Conservation (phyloP, 2,888 invertebrate species). For the Macroteleia sp. region DNA sequence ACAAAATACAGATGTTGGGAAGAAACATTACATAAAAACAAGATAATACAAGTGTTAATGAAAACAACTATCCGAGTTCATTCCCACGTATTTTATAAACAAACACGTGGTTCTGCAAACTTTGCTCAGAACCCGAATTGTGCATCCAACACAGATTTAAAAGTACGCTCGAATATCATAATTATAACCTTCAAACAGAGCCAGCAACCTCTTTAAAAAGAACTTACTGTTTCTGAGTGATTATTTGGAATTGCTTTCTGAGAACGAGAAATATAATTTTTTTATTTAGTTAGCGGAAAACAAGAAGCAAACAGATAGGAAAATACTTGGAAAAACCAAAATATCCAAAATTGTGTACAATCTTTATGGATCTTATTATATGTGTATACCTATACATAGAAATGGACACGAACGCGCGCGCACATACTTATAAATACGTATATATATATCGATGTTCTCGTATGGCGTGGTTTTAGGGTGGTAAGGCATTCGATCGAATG, state of each 20-base stretch:
- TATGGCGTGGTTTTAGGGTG: constrained; percentile 17
- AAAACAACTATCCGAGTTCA: neutral
- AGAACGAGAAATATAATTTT: no score
- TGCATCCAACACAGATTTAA: neutral
- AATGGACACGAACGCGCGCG: constrained; percentile 45
- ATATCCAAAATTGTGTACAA: constrained; percentile 32
- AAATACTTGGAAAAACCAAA: neutral
- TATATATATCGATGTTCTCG: constrained; percentile 39
- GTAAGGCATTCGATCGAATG: neutral
- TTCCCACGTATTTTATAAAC: neutral
- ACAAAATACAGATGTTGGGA: constrained; percentile 20
- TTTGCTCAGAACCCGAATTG: no score
- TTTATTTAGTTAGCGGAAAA: no score
- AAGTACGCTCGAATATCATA: neutral
- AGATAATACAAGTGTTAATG: neutral
- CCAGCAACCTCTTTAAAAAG: neutral
- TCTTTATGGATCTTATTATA: constrained; percentile 41
- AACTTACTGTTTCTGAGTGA: no score
- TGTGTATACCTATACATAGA: constrained; percentile 50
- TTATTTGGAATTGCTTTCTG: no score
- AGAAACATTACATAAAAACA: constrained; percentile 9
- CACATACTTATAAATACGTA: constrained; percentile 54
- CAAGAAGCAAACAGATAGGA: no score
- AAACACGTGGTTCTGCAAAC: no score
- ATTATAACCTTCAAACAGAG: constrained; percentile 12